Percentiles rank a stretch among this genome's conserved stretches.
These are phyloP conservation scores for Oreortyx pictus DNA, from an alignment of 2,797 vertebrate species.

Conservation along the genomic window DNA sequence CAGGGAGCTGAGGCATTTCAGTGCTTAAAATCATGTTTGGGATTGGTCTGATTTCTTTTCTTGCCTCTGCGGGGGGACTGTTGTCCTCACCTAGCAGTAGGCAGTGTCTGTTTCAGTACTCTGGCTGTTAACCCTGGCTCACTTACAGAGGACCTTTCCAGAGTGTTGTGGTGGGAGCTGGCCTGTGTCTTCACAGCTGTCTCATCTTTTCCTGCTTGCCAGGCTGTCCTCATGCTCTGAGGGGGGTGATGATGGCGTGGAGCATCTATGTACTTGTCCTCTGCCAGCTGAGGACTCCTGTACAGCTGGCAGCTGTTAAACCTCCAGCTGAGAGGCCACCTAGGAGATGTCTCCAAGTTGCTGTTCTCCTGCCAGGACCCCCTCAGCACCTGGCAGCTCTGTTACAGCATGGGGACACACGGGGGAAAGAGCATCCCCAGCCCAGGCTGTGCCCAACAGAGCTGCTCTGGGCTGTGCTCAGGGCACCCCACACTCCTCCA, in stretches of 20 bases:
- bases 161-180: background rate
- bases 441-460: background rate
- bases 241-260: background rate
- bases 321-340: background rate
- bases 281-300: background rate
- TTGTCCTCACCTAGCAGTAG: background rate
- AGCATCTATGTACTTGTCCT: rapidly evolving
- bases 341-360: background rate
- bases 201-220: background rate
- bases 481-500: background rate
- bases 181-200: background rate
- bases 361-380: background rate
- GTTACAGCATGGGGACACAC: background rate
- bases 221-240: background rate
- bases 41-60: background rate
- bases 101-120: background rate
- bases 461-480: background rate
- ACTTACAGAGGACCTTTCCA: background rate
- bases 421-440: rapidly evolving
- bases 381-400: background rate
- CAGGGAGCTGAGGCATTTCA: background rate
- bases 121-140: background rate
- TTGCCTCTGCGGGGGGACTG: background rate
- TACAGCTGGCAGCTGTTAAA: background rate
- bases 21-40: background rate